phyloP scores from a whole-genome alignment of 2,797 vertebrate genomes.

The Tachyglossus aculeatus region DNA sequence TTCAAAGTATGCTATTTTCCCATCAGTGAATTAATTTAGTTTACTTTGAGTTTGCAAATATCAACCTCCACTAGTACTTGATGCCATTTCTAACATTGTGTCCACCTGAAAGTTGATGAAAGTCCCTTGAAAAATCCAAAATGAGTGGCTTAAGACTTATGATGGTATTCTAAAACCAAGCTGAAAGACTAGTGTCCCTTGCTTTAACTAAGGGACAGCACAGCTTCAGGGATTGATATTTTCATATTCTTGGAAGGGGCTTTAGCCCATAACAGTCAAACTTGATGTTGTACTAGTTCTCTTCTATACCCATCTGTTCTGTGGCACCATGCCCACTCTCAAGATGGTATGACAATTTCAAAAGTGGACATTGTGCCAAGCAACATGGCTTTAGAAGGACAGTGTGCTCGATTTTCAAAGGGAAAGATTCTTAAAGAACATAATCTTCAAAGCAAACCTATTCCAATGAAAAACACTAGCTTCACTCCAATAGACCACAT shows the following conservation, averaged over 20 bases:
- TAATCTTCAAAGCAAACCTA: neutral
- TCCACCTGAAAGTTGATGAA: too few relatives aligned
- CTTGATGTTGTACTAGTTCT: conserved; percentile 16
- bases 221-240: neutral
- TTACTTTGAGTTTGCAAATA: too few relatives aligned
- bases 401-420: neutral
- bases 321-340: conserved; percentile 23
- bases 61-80: too few relatives aligned
- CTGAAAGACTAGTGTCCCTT: neutral
- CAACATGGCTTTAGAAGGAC: neutral
- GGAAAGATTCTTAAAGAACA: conserved; percentile 16
- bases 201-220: neutral
- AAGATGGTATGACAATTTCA: conserved; percentile 2
- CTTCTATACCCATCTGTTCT: conserved; percentile 39
- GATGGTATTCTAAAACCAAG: neutral
- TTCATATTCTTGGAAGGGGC: conserved; percentile 17
- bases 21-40: too few relatives aligned
- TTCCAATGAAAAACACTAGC: neutral
- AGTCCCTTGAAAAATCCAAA: too few relatives aligned
- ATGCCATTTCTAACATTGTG: too few relatives aligned
- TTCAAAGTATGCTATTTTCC: too few relatives aligned
- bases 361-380: neutral
- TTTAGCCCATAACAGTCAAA: neutral
- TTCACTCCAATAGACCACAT: neutral
- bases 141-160: too few relatives aligned